These are phyloP conservation scores for Blastobasis lacticolella DNA, from an alignment of 2,888 invertebrate species.

Conservation along the genomic window DNA sequence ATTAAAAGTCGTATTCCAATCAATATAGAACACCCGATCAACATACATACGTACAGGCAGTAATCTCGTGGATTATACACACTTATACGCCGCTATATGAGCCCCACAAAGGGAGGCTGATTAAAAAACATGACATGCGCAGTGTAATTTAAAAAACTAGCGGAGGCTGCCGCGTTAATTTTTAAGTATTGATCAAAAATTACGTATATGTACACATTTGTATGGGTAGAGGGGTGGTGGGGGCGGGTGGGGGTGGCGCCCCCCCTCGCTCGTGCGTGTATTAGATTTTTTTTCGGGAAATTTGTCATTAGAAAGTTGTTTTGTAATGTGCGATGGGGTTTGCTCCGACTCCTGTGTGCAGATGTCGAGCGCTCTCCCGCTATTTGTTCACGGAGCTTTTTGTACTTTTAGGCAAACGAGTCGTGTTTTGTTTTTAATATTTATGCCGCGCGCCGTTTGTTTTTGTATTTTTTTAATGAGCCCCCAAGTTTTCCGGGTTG, in stretches of 20 bases:
- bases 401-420: no score
- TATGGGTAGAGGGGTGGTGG: constrained; percentile 20
- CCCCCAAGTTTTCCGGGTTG: no score
- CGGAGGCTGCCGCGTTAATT: constrained; percentile 67
- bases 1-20: constrained; percentile 3
- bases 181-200: constrained; percentile 75
- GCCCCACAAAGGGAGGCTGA: constrained; percentile 61
- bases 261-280: constrained; percentile 46
- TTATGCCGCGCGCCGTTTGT: no score
- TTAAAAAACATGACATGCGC: constrained; percentile 75
- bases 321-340: constrained; percentile 16
- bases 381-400: no score
- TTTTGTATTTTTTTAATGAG: no score
- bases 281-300: constrained; percentile 59
- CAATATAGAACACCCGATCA: not conserved
- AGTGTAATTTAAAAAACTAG: constrained; percentile 70
- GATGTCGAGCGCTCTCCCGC: no score
- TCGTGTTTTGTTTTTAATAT: no score
- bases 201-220: constrained; percentile 51
- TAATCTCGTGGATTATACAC: not conserved
- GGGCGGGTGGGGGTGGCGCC: constrained; percentile 17
- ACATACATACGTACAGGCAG: constrained; percentile 31
- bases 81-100: constrained; percentile 21
- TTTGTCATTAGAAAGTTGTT: constrained; percentile 59
- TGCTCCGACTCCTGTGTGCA: not conserved